Percentiles rank a stretch among this genome's conserved stretches.
These are phyloP conservation scores for honey bee (Apis mellifera) DNA, from an alignment of 1,140 invertebrate genomes.

Conservation along the genomic window DNA sequence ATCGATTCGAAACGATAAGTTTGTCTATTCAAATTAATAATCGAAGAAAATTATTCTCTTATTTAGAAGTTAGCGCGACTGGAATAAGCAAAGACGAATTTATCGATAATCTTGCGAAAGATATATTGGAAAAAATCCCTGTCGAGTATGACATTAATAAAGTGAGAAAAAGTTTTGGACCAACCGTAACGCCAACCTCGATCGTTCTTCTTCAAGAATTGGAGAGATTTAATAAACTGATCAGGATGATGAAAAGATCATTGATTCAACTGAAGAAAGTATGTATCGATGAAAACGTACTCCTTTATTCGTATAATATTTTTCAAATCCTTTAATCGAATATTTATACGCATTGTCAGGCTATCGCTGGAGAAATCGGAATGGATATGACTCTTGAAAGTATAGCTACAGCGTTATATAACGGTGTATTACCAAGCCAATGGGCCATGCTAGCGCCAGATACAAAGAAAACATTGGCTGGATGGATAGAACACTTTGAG, in stretches of 20 bases:
- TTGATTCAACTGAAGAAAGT: constrained; percentile 88
- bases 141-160: constrained; percentile 88
- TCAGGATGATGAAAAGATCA: constrained; percentile 87
- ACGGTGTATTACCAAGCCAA: constrained; percentile 90
- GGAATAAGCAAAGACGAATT: constrained; percentile 90
- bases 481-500: constrained; percentile 94
- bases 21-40: neutral
- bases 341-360: constrained; percentile 77
- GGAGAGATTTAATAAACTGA: constrained; percentile 92
- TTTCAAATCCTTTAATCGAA: constrained; percentile 27
- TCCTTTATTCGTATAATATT: neutral
- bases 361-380: constrained; percentile 93
- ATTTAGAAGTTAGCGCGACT: constrained; percentile 66
- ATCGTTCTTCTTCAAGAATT: constrained; percentile 94
- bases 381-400: constrained; percentile 93
- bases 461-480: constrained; percentile 91
- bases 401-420: constrained; percentile 90
- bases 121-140: constrained; percentile 89
- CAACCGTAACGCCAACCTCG: constrained; percentile 89
- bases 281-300: constrained; percentile 5
- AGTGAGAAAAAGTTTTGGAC: constrained; percentile 88
- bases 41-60: neutral
- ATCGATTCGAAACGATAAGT: neutral
- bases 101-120: constrained; percentile 89
- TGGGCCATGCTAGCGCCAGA: constrained; percentile 92